Evolutionary conservation across 2,888 invertebrate species (phyloP).

Genomic region (Laspeyria flexula): DNA sequence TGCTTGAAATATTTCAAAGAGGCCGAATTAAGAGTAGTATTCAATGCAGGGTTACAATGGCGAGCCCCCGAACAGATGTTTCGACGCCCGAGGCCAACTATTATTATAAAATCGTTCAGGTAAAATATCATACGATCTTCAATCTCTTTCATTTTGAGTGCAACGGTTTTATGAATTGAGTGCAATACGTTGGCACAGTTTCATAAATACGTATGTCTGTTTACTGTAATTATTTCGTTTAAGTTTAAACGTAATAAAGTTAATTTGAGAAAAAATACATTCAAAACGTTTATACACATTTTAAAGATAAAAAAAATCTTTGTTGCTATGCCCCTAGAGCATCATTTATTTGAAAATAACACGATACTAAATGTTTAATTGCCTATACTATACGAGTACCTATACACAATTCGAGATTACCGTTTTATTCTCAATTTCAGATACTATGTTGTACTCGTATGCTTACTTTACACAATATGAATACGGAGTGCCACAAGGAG

Average conservation of each 20-base stretch:
- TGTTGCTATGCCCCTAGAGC: too few relatives aligned
- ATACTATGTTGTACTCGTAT: too few relatives aligned
- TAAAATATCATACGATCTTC: slow-evolving; percentile 67
- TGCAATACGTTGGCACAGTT: not conserved
- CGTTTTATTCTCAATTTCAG: too few relatives aligned
- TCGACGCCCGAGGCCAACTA: slow-evolving; percentile 47
- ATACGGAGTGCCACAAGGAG: slow-evolving; percentile 45
- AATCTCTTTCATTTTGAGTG: slow-evolving; percentile 41
- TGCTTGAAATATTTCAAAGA: slow-evolving; percentile 48
- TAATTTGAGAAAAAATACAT: not conserved
- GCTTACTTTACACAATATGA: too few relatives aligned
- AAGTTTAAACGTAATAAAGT: not conserved
- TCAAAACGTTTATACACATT: not conserved
- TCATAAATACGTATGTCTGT: too few relatives aligned
- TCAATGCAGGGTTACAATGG: slow-evolving; percentile 59
- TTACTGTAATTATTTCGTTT: too few relatives aligned
- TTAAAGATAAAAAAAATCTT: too few relatives aligned
- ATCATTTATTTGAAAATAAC: not conserved
- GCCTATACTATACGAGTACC: too few relatives aligned
- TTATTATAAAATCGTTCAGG: slow-evolving; percentile 66
- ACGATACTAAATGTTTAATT: slow-evolving; percentile 4
- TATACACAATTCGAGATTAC: slow-evolving; percentile 42
- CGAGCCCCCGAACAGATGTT: slow-evolving; percentile 72
- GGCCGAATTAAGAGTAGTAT: slow-evolving; percentile 56
- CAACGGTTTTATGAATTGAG: slow-evolving; percentile 40